A percentile compares a stretch with the other conserved stretches of the same genome.
Evolutionary conservation across 2,888 invertebrate species (phyloP).

Genomic region (Drosophila algonquin): DNA sequence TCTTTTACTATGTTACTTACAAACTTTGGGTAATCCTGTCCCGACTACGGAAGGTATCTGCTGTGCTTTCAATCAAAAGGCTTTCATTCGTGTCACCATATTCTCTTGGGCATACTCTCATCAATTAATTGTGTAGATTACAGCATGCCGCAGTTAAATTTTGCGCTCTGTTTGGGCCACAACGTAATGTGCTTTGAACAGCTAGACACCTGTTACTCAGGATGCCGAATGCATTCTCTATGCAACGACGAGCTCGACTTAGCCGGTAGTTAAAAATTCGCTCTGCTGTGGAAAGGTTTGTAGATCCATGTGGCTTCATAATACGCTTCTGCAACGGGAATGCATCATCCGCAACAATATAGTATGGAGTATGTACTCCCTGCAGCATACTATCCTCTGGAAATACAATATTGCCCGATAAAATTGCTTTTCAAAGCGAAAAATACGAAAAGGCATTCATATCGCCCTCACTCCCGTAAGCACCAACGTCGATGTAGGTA

Average conservation of each 20-base stretch:
- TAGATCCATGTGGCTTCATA: conserved; percentile 3
- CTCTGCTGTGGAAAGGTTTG: not conserved
- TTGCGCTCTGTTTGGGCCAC: conserved; percentile 1
- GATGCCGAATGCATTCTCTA: conserved; percentile 14
- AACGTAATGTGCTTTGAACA: not conserved
- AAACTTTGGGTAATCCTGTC: not conserved
- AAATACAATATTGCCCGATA: no score
- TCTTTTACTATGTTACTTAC: no score
- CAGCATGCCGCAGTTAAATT: conserved; percentile 10
- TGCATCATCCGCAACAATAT: conserved; percentile 4
- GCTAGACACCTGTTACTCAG: conserved; percentile 2
- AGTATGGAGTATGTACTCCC: not conserved
- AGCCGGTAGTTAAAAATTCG: conserved; percentile 2
- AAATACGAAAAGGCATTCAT: no score
- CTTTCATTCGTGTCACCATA: no score
- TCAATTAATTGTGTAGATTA: conserved; percentile 7
- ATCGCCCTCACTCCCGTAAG: no score
- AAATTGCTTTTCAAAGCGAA: no score
- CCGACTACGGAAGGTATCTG: not conserved
- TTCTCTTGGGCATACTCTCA: not conserved
- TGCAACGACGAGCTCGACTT: conserved; percentile 9
- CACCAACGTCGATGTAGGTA: no score
- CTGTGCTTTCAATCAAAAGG: not conserved
- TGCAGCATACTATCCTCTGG: not conserved
- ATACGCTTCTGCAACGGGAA: not conserved